Evolutionary conservation across 1,140 invertebrate genomes (phyloP), one percentile per base, ranked within the genome.

Genomic region (Probaryconus sp.): DNA sequence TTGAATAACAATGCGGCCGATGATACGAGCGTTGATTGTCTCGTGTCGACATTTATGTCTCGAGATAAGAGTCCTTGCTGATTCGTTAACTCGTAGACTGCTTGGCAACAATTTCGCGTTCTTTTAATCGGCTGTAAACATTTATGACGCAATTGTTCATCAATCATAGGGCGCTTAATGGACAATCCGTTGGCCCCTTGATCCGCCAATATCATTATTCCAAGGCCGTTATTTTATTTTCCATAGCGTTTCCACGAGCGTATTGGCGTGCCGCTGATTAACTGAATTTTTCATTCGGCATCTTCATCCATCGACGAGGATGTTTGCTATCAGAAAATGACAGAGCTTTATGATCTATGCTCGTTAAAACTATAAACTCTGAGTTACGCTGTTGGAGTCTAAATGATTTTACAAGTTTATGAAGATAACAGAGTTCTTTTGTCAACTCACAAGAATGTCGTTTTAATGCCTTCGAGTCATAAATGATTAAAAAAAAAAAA

Each of bases 191-290:
- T 48, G 42, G 5, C 24, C 50, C 24, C n/a, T 1, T 38, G 42
- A 67, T 40, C 40, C 13, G 20, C 33, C n/a, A 11, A 40, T 37
- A 30, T 6, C 24, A 9, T 28, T 20, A 16, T 3, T 1, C n/a
- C 17, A 11, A 4, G 10, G 18, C 50, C 56, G 56, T 67, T 33
- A 55, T 47, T 67, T 48, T 56, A 51, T 67, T 67, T 67, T 56
- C 51, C 13, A 21, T 30, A 9, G 3, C 28, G n/a, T n/a, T n/a
- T n/a, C n/a, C n/a, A n/a, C n/a, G n/a, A n/a, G n/a, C n/a, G n/a
- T n/a, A n/a, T 30, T 30, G 28, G 28, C 7, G 10, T 30, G 28
- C 10, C 28, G 28, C n/a, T 9, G 28, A 30, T 30, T 30, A 30
- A 2, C 7, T 30, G 6, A n/a, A 30, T 30, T 30, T 30, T 30